A percentile compares a stretch with the other conserved stretches of the same genome.
phyloP scores from a whole-genome alignment of 92 coral and sea anemone genomes.

The Virgularia gustaviana region DNA sequence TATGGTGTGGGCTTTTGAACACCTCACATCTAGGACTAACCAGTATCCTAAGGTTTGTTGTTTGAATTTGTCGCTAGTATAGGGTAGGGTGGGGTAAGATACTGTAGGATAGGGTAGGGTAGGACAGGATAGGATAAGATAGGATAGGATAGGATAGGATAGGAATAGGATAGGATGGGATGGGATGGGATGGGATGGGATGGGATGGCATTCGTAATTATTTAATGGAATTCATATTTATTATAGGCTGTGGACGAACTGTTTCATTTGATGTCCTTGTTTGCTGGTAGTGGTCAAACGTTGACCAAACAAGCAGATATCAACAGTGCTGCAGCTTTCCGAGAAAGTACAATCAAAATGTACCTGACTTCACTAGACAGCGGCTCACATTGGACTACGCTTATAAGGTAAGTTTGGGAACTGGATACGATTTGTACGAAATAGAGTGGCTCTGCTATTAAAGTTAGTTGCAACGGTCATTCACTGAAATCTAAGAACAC shows the following conservation, averaged over 20 bases:
- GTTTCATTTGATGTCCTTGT: constrained; percentile 76
- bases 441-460: neutral
- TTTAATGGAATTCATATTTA: neutral
- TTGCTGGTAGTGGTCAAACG: constrained; percentile 72
- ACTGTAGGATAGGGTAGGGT: neutral
- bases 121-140: neutral
- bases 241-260: constrained; percentile 95
- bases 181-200: neutral
- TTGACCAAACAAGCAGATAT: constrained; percentile 58
- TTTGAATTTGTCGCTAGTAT: neutral
- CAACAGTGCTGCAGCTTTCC: constrained; percentile 65
- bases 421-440: neutral
- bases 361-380: constrained; percentile 89
- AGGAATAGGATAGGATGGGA: neutral
- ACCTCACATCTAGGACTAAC: constrained; percentile 79
- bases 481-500: neutral
- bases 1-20: constrained; percentile 99
- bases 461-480: neutral
- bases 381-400: constrained; percentile 93
- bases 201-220: neutral
- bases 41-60: constrained; percentile 93
- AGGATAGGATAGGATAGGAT: neutral
- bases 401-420: constrained; percentile 57
- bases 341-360: constrained; percentile 76
- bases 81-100: neutral